Conservation (phyloP, 2,113 vertebrate species). For the Illadopsis cleaveri region DNA sequence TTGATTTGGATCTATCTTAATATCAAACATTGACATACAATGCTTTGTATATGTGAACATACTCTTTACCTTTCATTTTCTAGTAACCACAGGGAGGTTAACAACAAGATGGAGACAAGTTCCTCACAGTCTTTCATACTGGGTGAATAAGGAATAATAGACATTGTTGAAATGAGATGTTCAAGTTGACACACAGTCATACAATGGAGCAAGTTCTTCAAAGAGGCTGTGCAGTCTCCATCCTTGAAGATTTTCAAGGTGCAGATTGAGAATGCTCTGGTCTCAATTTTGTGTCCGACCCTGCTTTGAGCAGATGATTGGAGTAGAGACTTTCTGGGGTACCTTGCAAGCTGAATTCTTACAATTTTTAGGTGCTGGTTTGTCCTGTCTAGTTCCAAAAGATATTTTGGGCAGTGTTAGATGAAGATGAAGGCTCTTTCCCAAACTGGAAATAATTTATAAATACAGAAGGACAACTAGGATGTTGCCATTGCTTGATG, state of each 20-base stretch:
- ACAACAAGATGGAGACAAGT: neutral
- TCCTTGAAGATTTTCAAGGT: neutral
- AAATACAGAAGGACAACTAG: neutral
- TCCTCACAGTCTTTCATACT: neutral
- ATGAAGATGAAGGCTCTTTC: neutral
- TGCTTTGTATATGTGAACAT: neutral
- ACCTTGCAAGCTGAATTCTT: neutral
- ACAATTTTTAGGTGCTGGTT: neutral
- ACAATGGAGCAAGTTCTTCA: neutral
- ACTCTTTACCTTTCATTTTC: neutral
- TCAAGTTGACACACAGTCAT: neutral
- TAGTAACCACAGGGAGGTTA: neutral
- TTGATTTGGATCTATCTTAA: neutral
- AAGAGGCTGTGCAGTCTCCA: neutral
- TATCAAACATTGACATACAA: neutral
- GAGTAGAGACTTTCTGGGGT: neutral
- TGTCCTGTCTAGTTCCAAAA: neutral
- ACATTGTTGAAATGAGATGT: neutral
- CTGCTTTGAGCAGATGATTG: neutral
- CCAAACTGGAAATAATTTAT: neutral
- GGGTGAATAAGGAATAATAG: neutral
- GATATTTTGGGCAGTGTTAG: neutral
- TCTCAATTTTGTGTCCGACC: neutral
- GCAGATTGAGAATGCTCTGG: neutral
- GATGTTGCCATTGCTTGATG: neutral